Base-by-base conservation (phyloP, 2,888 invertebrate genomes). In the Ormyrus labotus region DNA sequence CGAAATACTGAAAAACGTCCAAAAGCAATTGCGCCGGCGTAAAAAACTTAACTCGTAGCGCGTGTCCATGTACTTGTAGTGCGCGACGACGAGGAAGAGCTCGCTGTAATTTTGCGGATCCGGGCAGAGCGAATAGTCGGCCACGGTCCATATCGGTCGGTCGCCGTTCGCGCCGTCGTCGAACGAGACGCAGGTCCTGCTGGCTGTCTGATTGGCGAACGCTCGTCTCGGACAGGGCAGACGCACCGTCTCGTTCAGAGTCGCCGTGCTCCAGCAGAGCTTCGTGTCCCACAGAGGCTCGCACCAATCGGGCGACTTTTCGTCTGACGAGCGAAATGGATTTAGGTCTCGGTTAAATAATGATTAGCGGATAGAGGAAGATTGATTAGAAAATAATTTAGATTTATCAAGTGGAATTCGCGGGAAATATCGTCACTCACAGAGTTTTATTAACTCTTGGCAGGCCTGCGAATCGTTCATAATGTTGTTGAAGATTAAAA, bases 121-220 rank as follows among this genome's bases (percentile, higher is more conserved):
- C 5, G 53, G 13, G 10, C 76, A 76, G n/a, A n/a, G 9, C 0
- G 76, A 47, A n/a, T 76, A 76, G 69, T 76, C 55, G 5, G 34
- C 57, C 57, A 58, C 34, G 5, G 64, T 65, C 78, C 71, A 78
- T 6, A 71, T 47, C 6, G 58, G 7, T 2, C 68, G 53, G 11
- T 61, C 13, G 13, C n/a, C 57, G 5, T 8, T 34, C 8, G 5
- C 2, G 4, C 58, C 51, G 34, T 69, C 69, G 6, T 63, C 9
- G 70, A 34, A 63, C 6, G 58, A 10, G 55, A 78, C 51, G 48
- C 78, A 78, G 9, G 47, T 71, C 19, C 78, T 78, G 6, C 58
- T 63, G 19, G 71, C 78, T 13, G 71, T 78, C 67, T 78, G 78
- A n/a, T 76, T 63, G 5, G 19, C 13, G 8, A 69, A 76, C 48